Evolutionary conservation across 92 coral and sea anemone species (phyloP), one percentile per base, ranked within the genome.

Genomic region (Parazoanthus darwini): DNA sequence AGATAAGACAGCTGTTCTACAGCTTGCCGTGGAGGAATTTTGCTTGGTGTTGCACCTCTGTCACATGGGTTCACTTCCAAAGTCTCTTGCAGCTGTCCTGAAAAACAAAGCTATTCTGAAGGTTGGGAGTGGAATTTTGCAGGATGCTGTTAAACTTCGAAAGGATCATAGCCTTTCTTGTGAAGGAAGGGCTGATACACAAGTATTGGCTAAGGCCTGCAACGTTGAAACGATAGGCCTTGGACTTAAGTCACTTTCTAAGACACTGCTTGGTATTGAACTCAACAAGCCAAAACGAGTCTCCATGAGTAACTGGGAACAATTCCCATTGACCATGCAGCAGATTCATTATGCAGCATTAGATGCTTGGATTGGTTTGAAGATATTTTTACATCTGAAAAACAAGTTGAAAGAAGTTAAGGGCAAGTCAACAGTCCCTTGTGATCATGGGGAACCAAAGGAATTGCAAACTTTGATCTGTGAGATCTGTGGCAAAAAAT

Each of bases 321-420:
- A 37, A 18, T 91, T 91, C 38, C 96, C 95, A 63, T 78, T 95
- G 35, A 74, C 50, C 4, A 42, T 36, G 18, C 70, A 25, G 33
- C 95, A 94, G 89, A 91, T 95, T 38, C 77, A 77, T 18, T 95
- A 95, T 91, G 98, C 98, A 42, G 95, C 94, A 23, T 77, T 94
- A 70, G 98, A 95, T 92, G 95, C 98, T 23, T 95, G 98, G 98
- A 79, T 92, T 33, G 90, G 98, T 63, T 76, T 95, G 11, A 95
- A 90, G 86, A 39, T 94, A 22, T 94, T 79, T 87, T 76, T 85
- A 29, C 86, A 90, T 68, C 90, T 92, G 74, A 92, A 88, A 56
- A 82, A 74, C 78, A 39, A 81, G 26, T 16, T 26, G 38, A 16
- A 68, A 14, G 70, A 74, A 36, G 44, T 16, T 13, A 82, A 74